phyloP scores from a whole-genome alignment of 2,797 vertebrate species.

The Lagodon rhomboides region DNA sequence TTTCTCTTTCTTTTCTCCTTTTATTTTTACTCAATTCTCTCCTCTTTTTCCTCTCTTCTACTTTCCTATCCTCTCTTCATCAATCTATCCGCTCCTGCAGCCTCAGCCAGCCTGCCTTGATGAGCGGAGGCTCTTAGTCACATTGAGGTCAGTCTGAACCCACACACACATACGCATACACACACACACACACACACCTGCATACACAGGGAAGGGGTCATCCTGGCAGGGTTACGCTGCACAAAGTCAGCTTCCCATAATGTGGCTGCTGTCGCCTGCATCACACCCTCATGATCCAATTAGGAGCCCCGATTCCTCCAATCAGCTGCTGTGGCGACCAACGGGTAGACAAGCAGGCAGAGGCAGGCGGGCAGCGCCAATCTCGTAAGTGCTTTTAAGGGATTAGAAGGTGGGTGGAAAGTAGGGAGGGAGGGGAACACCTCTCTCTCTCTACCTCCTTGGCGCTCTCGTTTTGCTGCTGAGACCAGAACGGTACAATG shows the following conservation, averaged over 20 bases:
- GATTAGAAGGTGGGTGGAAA: slow-evolving; percentile 96
- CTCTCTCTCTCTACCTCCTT: slow-evolving; percentile 58
- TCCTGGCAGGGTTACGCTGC: slow-evolving; percentile 86
- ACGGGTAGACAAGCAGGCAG: slow-evolving; percentile 92
- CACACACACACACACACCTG: slow-evolving; percentile 50
- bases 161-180: slow-evolving; percentile 57
- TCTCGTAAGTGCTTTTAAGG: slow-evolving; percentile 99
- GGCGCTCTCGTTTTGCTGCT: slow-evolving; percentile 52
- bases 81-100: slow-evolving; percentile 83
- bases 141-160: slow-evolving; percentile 93
- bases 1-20: slow-evolving; percentile 27
- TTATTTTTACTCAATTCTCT: slow-evolving; percentile 44
- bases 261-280: slow-evolving; percentile 91
- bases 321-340: slow-evolving; percentile 92
- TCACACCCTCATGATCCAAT: slow-evolving; percentile 99
- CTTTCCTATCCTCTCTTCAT: slow-evolving; percentile 78
- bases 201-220: slow-evolving; percentile 80
- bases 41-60: slow-evolving; percentile 49
- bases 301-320: slow-evolving; percentile 92
- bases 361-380: slow-evolving; percentile 96
- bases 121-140: slow-evolving; percentile 98
- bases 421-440: slow-evolving; percentile 87
- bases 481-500: slow-evolving; percentile 49
- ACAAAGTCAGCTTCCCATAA: slow-evolving; percentile 98
- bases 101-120: slow-evolving; percentile 83